These are phyloP conservation scores for Fragum sueziense DNA, from an alignment of 2,888 invertebrate genomes.

Conservation along the genomic window DNA sequence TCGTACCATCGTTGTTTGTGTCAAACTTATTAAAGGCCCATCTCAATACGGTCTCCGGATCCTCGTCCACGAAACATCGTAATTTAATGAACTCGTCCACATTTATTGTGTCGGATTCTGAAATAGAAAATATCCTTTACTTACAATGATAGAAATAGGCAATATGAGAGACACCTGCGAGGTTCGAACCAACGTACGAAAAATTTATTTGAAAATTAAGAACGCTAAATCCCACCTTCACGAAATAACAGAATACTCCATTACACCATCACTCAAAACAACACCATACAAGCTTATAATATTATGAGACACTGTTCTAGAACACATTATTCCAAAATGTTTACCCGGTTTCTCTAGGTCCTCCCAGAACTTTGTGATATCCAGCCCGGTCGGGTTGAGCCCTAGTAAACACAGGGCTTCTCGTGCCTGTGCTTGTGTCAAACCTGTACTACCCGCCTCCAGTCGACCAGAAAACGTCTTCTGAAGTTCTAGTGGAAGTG, in stretches of 20 bases:
- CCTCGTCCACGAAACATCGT: conserved; percentile 34
- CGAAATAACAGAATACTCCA: no score
- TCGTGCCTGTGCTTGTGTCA: conserved; percentile 38
- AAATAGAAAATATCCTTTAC: neutral
- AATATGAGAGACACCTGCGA: no score
- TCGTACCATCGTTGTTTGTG: conserved; percentile 48
- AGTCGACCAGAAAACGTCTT: conserved; percentile 13
- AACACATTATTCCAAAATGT: no score
- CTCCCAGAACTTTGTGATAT: conserved; percentile 44
- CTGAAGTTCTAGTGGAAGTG: conserved; percentile 24
- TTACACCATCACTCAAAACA: neutral
- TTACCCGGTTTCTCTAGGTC: conserved; percentile 43
- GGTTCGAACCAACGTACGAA: no score
- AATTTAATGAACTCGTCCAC: conserved; percentile 38
- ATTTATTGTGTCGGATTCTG: conserved; percentile 30
- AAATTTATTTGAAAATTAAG: no score
- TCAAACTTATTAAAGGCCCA: conserved; percentile 57
- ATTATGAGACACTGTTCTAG: no score
- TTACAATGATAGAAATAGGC: no score
- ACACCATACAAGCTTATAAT: neutral
- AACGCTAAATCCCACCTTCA: no score
- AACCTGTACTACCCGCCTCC: neutral
- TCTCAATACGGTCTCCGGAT: conserved; percentile 31
- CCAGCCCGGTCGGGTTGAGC: conserved; percentile 32
- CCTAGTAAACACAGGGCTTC: conserved; percentile 34